phyloP scores from a whole-genome alignment of 2,797 vertebrate species.

The Cottoperca gobio region DNA sequence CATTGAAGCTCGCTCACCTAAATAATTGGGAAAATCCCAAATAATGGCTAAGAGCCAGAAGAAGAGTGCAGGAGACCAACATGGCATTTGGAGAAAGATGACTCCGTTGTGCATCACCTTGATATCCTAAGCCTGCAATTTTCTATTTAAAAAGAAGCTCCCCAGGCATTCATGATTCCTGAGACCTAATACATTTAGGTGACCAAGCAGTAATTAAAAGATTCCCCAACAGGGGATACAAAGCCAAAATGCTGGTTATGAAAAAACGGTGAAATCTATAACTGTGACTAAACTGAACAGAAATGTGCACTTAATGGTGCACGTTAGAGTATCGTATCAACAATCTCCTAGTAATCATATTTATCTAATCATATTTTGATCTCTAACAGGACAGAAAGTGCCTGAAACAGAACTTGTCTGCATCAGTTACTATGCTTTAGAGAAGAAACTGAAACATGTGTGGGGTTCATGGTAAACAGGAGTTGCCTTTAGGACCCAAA shows the following conservation, averaged over 20 bases:
- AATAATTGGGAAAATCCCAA: conserved; percentile 56
- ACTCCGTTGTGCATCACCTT: not conserved
- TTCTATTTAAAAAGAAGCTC: not conserved
- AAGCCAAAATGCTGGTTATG: not conserved
- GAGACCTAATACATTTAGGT: too few species aligned
- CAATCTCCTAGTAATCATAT: not conserved
- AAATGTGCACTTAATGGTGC: not conserved
- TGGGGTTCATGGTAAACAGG: not conserved
- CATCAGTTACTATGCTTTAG: not conserved
- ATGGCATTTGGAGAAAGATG: not conserved
- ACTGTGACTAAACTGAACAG: not conserved
- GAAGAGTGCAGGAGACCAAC: conserved; percentile 1
- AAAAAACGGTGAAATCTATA: not conserved
- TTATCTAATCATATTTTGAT: not conserved
- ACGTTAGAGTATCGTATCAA: not conserved
- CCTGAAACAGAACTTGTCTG: not conserved
- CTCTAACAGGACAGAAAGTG: not conserved
- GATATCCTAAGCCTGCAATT: not conserved
- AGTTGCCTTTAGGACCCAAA: conserved; percentile 13
- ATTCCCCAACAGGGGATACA: not conserved
- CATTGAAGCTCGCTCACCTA: conserved; percentile 21
- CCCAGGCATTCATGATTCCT: not conserved
- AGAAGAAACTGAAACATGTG: not conserved
- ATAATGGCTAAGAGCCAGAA: conserved; percentile 29
- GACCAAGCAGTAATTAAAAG: not conserved